Evolutionary conservation across 2,113 vertebrate species (phyloP), one percentile per base, ranked within the genome.

Genomic region (Chloebia gouldiae): DNA sequence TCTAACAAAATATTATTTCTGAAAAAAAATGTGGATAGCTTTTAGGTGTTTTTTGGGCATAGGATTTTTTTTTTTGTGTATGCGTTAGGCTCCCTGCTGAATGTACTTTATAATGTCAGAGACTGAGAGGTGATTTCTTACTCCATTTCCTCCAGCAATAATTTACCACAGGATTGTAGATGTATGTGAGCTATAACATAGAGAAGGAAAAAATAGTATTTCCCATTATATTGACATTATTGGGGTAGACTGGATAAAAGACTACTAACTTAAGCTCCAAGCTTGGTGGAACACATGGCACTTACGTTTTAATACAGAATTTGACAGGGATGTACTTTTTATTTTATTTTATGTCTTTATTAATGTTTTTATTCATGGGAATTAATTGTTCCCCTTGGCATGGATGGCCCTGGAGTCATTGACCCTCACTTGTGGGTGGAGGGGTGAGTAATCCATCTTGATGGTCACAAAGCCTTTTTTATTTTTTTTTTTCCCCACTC

Each of bases 351-450:
- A 50, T 53, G 66, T 87, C 37, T 40, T 80, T 2, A 5, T 23
- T 69, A 28, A 3, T 33, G 6, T 50, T 89, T 73, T 83, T 44
- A 30, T 69, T 81, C 17, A 31, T 30, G 37, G 27, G 7, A 31
- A 83, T 86, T 81, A 83, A 70, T 77, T 96, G 22, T 15, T 73
- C n/a, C 13, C n/a, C 24, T 69, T 66, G 21, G 18, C 7, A 1
- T 0, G 0, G 11, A 49, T 1, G 1, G 4, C 47, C 30, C 23
- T 0, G 0, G n/a, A 39, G 49, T 15, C 65, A 44, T 50, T 77
- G 37, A 4, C 45, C 21, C 39, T 92, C 53, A 33, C 12, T 59
- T 51, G 40, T 17, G 51, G 18, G 6, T 49, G 11, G 10, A 7
- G 11, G 10, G 7, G 21, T n/a, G n/a, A 61, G 8, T 57, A 35